These are phyloP conservation scores for Sarcoramphus papa DNA, from an alignment of 2,797 vertebrate genomes.

Conservation along the genomic window DNA sequence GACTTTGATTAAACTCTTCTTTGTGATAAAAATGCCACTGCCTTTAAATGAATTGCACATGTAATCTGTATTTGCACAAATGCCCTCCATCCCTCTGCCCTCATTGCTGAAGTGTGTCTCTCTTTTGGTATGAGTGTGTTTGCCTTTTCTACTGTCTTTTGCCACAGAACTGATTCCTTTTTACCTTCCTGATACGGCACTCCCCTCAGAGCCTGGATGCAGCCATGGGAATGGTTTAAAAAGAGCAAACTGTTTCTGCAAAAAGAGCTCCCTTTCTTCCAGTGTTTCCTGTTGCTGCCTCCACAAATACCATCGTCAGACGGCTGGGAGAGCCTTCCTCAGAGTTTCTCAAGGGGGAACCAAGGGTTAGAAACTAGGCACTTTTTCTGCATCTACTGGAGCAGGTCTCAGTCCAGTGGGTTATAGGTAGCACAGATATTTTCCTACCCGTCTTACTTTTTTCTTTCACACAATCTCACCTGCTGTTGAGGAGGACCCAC, in stretches of 20 bases:
- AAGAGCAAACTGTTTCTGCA: neutral
- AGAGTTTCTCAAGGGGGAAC: neutral
- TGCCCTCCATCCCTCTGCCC: neutral
- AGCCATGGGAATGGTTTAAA: neutral
- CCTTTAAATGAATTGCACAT: slow-evolving; percentile 30
- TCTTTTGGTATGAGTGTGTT: neutral
- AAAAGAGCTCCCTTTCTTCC: neutral
- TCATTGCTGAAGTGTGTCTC: neutral
- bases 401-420: neutral
- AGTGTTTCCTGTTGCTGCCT: neutral
- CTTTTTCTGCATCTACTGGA: neutral
- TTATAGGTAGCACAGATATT: neutral
- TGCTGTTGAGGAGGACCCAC: neutral
- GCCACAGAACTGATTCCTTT: neutral
- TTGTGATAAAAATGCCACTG: slow-evolving; percentile 52
- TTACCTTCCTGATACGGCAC: neutral
- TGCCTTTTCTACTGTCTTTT: neutral
- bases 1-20: slow-evolving; percentile 62
- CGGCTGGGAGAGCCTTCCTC: neutral
- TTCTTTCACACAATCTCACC: neutral
- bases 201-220: neutral
- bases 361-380: neutral
- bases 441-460: neutral
- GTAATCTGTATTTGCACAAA: slow-evolving; percentile 35
- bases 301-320: neutral